Conservation (phyloP, 2,888 invertebrate genomes). For the Psylliodes chrysocephalus region DNA sequence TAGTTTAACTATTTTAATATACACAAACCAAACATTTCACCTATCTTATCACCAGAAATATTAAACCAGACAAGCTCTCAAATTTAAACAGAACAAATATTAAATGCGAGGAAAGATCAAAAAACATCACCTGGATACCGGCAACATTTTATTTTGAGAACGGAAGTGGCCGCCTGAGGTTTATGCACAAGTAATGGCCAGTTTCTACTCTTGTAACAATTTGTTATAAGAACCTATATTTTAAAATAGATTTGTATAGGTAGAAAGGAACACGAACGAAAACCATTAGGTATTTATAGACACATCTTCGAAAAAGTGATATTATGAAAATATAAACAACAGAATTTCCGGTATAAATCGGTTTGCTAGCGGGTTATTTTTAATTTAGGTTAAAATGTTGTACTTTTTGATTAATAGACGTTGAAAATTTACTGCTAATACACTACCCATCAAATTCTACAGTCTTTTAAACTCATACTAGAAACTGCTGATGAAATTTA, state of each 20-base stretch:
- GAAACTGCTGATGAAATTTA: no score
- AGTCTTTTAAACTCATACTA: no score
- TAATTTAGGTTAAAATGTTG: not conserved
- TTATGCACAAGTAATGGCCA: constrained; percentile 54
- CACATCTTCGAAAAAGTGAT: constrained; percentile 27
- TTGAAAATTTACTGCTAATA: no score
- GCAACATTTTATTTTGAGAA: constrained; percentile 53
- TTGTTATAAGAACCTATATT: constrained; percentile 44
- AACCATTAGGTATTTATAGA: constrained; percentile 34
- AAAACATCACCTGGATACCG: constrained; percentile 34
- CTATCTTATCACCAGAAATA: no score
- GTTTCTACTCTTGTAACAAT: constrained; percentile 39
- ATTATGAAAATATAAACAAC: constrained; percentile 31
- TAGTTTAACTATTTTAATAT: no score
- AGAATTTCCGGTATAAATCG: constrained; percentile 23
- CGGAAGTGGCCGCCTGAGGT: constrained; percentile 57
- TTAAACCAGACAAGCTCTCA: no score
- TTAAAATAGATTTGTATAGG: constrained; percentile 43
- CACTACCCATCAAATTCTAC: no score
- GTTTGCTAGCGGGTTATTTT: not conserved
- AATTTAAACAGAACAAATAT: no score
- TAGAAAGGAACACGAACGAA: constrained; percentile 34
- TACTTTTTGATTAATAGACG: not conserved
- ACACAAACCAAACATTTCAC: no score
- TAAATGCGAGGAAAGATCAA: not conserved